phyloP scores from a whole-genome alignment of 2,113 vertebrate species.

The Dicerorhinus sumatrensis region DNA sequence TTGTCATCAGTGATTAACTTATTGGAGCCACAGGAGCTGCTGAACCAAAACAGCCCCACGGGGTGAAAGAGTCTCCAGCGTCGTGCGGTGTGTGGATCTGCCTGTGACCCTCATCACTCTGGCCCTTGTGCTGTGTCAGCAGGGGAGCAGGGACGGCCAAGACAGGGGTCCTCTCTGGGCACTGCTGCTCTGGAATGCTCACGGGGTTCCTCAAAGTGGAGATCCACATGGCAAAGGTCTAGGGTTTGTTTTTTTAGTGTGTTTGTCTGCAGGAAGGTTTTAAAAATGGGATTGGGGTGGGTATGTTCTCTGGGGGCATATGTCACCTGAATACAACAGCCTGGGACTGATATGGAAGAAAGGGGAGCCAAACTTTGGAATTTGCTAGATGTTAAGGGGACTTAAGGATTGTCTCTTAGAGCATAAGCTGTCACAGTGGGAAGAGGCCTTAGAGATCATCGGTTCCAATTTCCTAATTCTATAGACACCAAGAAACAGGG shows the following conservation, averaged over 20 bases:
- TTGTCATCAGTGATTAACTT: slow-evolving; percentile 84
- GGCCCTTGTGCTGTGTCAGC: slow-evolving; percentile 72
- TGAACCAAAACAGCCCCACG: slow-evolving; percentile 81
- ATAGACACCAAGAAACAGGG: neutral
- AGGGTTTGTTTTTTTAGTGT: neutral
- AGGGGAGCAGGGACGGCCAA: neutral
- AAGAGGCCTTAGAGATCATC: neutral
- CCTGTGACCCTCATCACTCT: slow-evolving; percentile 60
- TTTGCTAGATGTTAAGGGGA: neutral
- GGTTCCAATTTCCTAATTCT: neutral
- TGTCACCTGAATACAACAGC: neutral
- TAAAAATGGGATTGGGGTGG: neutral
- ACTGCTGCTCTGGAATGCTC: neutral
- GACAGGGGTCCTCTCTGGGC: neutral
- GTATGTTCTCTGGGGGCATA: neutral
- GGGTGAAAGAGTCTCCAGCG: slow-evolving; percentile 60
- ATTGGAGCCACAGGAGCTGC: slow-evolving; percentile 67
- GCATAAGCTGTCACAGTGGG: neutral
- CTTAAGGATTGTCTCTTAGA: neutral
- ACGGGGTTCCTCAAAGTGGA: neutral
- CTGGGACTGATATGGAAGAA: neutral
- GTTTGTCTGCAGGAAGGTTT: neutral
- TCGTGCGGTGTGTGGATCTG: neutral
- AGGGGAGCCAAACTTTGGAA: neutral
- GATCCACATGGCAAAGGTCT: neutral